phyloP scores from a whole-genome alignment of 2,113 vertebrate species.

The Lepidothrix coronata region DNA sequence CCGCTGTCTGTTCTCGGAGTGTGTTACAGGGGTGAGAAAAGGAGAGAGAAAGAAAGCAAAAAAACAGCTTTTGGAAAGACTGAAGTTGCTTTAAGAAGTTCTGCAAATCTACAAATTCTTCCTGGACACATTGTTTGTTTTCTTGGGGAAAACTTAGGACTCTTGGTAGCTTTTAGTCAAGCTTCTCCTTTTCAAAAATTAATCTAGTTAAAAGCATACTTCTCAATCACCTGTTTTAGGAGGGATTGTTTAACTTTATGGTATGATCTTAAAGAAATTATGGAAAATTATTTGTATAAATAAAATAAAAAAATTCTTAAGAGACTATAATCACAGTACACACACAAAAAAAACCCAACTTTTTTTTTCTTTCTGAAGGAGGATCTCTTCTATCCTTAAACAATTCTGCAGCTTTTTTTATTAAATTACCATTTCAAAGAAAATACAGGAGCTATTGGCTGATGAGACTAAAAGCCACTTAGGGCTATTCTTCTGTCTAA shows the following conservation, averaged over 20 bases:
- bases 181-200: background rate
- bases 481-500: background rate
- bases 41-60: background rate
- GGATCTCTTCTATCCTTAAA: background rate
- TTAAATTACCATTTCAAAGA: background rate
- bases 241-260: background rate
- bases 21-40: background rate
- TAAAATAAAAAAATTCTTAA: background rate
- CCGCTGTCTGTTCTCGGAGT: constrained; percentile 63
- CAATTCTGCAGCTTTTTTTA: background rate
- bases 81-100: constrained; percentile 37
- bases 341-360: background rate
- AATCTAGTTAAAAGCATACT: background rate
- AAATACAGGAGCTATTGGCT: background rate
- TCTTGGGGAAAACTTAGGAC: background rate
- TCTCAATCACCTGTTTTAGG: background rate
- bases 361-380: background rate
- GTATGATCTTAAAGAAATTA: background rate
- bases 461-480: background rate
- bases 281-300: background rate
- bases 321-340: background rate
- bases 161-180: background rate
- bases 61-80: constrained; percentile 14
- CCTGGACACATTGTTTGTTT: background rate
- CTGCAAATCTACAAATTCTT: background rate